Evolutionary conservation across 2,888 invertebrate genomes (phyloP).

Genomic region (Helobdella robusta): DNA sequence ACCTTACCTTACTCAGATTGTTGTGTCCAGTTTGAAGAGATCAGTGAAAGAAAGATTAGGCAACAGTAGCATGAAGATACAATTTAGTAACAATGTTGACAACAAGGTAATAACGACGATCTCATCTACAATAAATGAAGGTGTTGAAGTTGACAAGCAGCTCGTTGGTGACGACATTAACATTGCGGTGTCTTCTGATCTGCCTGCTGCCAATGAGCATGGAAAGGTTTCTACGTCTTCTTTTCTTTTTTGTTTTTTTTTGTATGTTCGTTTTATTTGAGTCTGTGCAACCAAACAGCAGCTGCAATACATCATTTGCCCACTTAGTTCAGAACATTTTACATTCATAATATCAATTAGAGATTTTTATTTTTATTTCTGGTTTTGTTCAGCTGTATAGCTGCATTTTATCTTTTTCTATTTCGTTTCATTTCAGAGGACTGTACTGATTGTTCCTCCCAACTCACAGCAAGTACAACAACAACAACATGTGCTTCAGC

Average conservation of each 20-base stretch:
- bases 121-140: neutral
- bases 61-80: no score
- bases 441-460: constrained; percentile 4
- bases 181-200: neutral
- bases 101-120: no score
- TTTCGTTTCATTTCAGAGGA: neutral
- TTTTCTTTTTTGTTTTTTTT: no score
- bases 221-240: no score
- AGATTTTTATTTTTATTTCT: neutral
- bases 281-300: neutral
- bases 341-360: neutral
- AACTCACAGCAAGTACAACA: no score
- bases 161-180: neutral
- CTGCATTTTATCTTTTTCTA: no score
- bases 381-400: no score
- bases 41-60: constrained; percentile 18
- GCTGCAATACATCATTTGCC: no score
- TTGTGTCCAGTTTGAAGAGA: neutral
- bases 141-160: neutral
- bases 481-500: neutral
- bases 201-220: no score
- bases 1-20: neutral
- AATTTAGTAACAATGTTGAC: no score
- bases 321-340: no score
- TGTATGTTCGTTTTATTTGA: no score